Percentiles rank a stretch among this genome's conserved stretches.
These are phyloP conservation scores for Radopholus similis DNA, from an alignment of 1,140 invertebrate genomes.

Conservation along the genomic window DNA sequence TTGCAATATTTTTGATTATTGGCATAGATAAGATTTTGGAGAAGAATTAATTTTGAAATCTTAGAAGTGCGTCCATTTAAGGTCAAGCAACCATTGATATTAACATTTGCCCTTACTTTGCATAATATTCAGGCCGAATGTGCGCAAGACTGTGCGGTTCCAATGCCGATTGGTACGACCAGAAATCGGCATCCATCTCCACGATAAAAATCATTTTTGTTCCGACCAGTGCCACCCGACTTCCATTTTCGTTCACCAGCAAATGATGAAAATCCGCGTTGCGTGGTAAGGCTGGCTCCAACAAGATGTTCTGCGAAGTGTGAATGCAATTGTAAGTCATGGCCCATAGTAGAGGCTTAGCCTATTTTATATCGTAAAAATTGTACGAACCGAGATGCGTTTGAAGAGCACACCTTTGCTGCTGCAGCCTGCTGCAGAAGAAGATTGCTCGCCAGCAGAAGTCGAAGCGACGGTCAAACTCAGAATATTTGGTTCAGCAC, in stretches of 20 bases:
- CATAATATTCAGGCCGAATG: constrained; percentile 13
- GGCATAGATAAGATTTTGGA: not conserved
- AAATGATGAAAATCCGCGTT: constrained; percentile 14
- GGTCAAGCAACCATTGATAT: not conserved
- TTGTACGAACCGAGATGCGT: not conserved
- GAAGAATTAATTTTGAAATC: not conserved
- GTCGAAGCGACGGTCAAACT: not conserved
- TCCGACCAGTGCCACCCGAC: constrained; percentile 13
- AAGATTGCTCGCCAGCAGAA: not conserved
- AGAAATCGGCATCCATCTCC: constrained; percentile 19
- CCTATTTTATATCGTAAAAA: not conserved
- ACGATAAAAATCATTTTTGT: constrained; percentile 20
- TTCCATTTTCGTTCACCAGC: constrained; percentile 22
- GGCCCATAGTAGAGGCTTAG: no score
- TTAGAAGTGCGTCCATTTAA: not conserved
- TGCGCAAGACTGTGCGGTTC: constrained; percentile 1
- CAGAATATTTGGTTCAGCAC: constrained; percentile 8
- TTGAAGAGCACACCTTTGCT: not conserved
- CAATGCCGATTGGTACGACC: not conserved
- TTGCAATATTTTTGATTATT: not conserved
- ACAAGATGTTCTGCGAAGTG: constrained; percentile 3
- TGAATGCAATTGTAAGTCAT: no score
- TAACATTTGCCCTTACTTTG: not conserved
- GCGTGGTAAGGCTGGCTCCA: constrained; percentile 3
- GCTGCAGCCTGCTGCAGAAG: not conserved